phyloP scores from a whole-genome alignment of 2,113 vertebrate genomes.

The Hylia prasina region DNA sequence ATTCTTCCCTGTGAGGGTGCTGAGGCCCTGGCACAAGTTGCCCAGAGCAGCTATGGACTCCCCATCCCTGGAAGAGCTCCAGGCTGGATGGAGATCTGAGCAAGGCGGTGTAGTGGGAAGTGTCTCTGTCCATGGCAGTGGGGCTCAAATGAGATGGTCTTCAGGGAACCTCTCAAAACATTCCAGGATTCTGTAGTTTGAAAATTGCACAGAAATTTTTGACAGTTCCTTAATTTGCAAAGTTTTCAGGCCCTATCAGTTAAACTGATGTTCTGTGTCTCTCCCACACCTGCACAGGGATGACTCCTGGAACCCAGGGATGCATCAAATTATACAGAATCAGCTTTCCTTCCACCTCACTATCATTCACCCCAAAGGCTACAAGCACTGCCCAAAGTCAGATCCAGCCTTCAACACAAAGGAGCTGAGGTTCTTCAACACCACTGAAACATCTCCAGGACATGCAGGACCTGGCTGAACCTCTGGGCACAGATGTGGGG shows the following conservation, averaged over 20 bases:
- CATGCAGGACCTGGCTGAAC: background rate
- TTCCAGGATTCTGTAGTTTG: background rate
- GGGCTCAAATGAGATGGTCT: background rate
- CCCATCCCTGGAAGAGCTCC: background rate
- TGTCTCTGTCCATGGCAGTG: background rate
- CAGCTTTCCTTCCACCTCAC: background rate
- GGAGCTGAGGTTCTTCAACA: background rate
- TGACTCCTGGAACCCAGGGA: background rate
- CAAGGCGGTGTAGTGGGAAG: accelerated
- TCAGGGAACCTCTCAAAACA: background rate
- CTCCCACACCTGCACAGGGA: background rate
- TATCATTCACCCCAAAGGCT: accelerated
- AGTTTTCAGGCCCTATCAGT: background rate
- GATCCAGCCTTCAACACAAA: background rate
- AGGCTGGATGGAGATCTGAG: background rate
- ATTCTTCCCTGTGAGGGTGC: too few species aligned
- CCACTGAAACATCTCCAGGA: background rate
- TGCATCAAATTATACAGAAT: background rate
- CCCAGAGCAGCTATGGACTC: background rate
- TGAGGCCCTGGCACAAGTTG: background rate
- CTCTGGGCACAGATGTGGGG: background rate
- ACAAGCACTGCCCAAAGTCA: background rate
- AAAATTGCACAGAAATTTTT: background rate
- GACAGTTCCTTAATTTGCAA: background rate
- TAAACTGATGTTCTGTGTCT: background rate